Evolutionary conservation across 2,113 vertebrate species (phyloP).

Genomic region (Podarcis cretensis): DNA sequence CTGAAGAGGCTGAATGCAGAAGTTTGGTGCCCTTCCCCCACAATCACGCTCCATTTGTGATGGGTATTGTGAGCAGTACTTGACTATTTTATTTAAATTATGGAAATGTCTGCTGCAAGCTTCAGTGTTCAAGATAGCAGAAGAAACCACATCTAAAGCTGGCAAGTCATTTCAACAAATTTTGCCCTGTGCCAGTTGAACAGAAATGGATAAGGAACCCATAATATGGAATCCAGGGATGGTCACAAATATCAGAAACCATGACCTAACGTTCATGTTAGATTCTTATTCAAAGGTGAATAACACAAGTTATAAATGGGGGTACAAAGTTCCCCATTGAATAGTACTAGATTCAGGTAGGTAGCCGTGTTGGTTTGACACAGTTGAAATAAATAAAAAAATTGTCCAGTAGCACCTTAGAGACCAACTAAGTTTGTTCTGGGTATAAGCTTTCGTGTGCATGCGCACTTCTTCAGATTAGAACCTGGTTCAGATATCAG

Average conservation of each 20-base stretch:
- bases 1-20: constrained; percentile 30
- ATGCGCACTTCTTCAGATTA: too few relatives aligned
- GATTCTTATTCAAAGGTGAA: neutral
- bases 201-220: neutral
- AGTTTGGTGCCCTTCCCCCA: constrained; percentile 13
- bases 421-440: too few relatives aligned
- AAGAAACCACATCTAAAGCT: neutral
- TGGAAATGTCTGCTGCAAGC: neutral
- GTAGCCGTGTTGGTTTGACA: too few relatives aligned
- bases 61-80: neutral
- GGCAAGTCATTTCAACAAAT: neutral
- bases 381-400: too few relatives aligned
- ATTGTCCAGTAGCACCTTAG: too few relatives aligned
- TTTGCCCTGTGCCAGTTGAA: neutral
- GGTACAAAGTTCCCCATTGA: neutral
- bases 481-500: too few relatives aligned
- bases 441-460: too few relatives aligned
- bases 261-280: neutral
- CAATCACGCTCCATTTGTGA: constrained; percentile 6
- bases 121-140: neutral
- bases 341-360: neutral
- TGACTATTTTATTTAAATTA: neutral
- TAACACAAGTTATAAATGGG: neutral
- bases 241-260: neutral
- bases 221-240: neutral